A percentile compares a stretch with the other conserved stretches of the same genome.
These are phyloP conservation scores for Lepus townsendii DNA, from an alignment of 2,797 vertebrate species.

Conservation along the genomic window DNA sequence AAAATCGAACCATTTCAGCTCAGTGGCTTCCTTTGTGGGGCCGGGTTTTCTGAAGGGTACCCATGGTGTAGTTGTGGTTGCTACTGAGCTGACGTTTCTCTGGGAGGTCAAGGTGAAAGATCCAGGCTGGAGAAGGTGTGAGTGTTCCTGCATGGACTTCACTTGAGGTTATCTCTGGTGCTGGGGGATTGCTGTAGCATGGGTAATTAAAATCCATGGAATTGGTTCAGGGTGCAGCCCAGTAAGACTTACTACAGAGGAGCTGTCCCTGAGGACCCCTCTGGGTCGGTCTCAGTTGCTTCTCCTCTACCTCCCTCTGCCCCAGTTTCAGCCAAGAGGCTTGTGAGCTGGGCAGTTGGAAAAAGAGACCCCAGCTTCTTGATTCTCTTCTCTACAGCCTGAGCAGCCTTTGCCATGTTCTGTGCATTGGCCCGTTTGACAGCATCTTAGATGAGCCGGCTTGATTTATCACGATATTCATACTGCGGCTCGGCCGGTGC, in stretches of 20 bases:
- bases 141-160: slow-evolving; percentile 11
- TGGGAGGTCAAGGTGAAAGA: slow-evolving; percentile 24
- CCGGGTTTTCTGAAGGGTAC: background rate
- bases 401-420: background rate
- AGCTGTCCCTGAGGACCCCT: background rate
- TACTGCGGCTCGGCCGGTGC: no score
- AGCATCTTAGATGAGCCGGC: background rate
- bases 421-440: background rate
- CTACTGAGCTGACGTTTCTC: background rate
- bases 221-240: background rate
- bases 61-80: background rate
- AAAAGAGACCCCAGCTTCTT: background rate
- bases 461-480: background rate
- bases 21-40: background rate
- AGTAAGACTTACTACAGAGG: background rate
- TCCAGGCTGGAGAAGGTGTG: background rate
- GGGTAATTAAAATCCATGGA: slow-evolving; percentile 57
- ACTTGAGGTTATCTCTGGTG: background rate
- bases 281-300: background rate
- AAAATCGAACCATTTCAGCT: background rate
- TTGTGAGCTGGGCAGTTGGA: background rate
- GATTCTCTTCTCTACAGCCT: background rate
- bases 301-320: background rate
- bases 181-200: background rate
- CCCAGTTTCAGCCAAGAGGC: slow-evolving; percentile 9